Base-by-base conservation (phyloP, 2,888 invertebrate species). In the Catocala fraxini region DNA sequence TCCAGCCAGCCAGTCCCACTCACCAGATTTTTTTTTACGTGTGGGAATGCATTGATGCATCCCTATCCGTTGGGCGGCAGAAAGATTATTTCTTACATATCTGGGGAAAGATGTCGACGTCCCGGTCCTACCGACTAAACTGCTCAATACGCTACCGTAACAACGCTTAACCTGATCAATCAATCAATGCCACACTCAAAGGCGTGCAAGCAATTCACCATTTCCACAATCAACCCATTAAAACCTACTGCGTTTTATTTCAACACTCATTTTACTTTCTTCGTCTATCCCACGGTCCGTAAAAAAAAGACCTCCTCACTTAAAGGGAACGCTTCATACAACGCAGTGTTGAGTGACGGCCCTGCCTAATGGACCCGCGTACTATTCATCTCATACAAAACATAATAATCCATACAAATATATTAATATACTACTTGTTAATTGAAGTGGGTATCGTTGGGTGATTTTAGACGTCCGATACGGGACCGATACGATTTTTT, bases 371-470 rank as follows among this genome's bases (percentile, higher is more conserved):
- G 82, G 75, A 67, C 63, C 62, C 56, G 67, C 15, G 64, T 60
- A 59, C 75, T 74, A 79, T 82, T 80, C 83, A 81, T 73, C 79
- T 77, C 79, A 77, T 83, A 80, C 76, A 77, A 71, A 80, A 77
- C 72, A 73, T 60, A 73, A 73, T 73, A 63, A 63, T 59, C 65
- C 63, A 66, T 56, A 71, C 63, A 65, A 63, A 62, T 65, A 59
- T 56, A 65, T 55, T 59, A 56, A 57, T 59, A 65, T 55, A 75
- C 57, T 45, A 55, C 53, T 63, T 75, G 62, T 69, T 71, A 63
- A 66, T 62, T 71, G 57, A 73, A 65, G 51, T 56, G 52, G 25
- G 56, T 59, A 34, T 56, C 6, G 42, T 42, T 10, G 25, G 10
- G 39, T 41, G 10, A 34, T 62, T 62, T 51, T 39, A 45, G 5